phyloP scores from a whole-genome alignment of 2,113 vertebrate species.

The Microcebus lehilahytsara region DNA sequence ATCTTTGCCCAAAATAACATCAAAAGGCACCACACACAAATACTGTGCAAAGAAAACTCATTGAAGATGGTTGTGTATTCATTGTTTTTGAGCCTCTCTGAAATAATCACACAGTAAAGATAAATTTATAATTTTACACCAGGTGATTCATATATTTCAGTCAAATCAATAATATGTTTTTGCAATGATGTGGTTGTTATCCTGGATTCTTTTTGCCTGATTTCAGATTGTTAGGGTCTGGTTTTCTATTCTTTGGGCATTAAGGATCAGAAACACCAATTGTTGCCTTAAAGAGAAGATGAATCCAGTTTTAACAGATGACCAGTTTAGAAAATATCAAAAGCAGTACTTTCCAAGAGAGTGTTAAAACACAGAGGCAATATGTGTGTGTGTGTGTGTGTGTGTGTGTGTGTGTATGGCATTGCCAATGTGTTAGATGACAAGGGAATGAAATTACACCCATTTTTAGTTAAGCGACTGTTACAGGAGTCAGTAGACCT shows the following conservation, averaged over 20 bases:
- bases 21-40: neutral
- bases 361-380: neutral
- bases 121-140: neutral
- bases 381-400: too few relatives aligned
- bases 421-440: neutral
- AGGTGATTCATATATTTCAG: neutral
- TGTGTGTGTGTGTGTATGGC: too few relatives aligned
- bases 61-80: neutral
- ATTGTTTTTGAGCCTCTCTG: constrained; percentile 2
- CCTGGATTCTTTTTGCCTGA: neutral
- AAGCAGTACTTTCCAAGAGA: neutral
- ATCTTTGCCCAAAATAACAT: neutral
- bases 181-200: neutral
- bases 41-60: neutral
- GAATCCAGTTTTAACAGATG: neutral
- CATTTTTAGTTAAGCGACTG: neutral
- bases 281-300: neutral
- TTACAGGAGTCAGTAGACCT: neutral
- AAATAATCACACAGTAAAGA: neutral
- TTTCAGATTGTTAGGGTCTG: neutral
- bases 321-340: neutral
- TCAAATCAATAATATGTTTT: neutral
- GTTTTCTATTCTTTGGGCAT: neutral
- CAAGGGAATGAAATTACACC: neutral
- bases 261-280: neutral